A percentile compares a stretch with the other conserved stretches of the same genome.
Conservation (phyloP, 2,113 vertebrate species). For the Plestiodon gilberti region DNA sequence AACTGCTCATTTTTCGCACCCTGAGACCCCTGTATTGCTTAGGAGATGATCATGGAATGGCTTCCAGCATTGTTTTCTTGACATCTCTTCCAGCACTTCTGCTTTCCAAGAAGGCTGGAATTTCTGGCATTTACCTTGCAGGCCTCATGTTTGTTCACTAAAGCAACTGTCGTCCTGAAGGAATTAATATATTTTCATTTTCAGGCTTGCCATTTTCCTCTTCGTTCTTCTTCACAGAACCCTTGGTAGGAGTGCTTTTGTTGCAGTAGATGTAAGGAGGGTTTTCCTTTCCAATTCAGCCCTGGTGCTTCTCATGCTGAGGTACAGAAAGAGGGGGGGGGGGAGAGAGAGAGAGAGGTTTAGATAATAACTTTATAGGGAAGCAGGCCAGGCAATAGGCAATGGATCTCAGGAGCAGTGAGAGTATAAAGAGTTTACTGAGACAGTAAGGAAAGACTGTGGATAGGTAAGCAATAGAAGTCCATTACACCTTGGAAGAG, state of each 20-base stretch:
- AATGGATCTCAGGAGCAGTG: background rate
- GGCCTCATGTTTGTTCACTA: slow-evolving; percentile 24
- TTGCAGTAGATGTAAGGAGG: background rate
- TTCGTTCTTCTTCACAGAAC: background rate
- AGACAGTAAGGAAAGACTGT: background rate
- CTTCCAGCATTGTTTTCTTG: background rate
- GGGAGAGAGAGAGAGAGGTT: background rate
- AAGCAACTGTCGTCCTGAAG: slow-evolving; percentile 25
- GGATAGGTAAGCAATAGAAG: background rate
- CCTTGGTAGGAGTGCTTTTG: background rate
- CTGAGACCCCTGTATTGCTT: background rate
- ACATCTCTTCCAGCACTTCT: slow-evolving; percentile 8
- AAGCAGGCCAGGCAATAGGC: background rate
- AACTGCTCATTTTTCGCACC: slow-evolving; percentile 3
- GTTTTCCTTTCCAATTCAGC: background rate
- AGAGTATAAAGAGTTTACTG: background rate
- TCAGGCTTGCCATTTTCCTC: background rate
- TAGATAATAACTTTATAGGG: background rate
- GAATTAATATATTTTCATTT: background rate
- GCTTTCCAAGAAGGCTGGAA: slow-evolving; percentile 25
- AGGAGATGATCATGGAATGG: background rate
- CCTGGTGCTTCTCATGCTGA: slow-evolving; percentile 13
- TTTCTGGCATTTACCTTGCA: slow-evolving; percentile 28
- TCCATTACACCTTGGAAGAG: background rate
- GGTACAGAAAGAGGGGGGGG: background rate